Evolutionary conservation across 2,113 vertebrate genomes (phyloP).

Genomic region (Gracilinanus agilis): DNA sequence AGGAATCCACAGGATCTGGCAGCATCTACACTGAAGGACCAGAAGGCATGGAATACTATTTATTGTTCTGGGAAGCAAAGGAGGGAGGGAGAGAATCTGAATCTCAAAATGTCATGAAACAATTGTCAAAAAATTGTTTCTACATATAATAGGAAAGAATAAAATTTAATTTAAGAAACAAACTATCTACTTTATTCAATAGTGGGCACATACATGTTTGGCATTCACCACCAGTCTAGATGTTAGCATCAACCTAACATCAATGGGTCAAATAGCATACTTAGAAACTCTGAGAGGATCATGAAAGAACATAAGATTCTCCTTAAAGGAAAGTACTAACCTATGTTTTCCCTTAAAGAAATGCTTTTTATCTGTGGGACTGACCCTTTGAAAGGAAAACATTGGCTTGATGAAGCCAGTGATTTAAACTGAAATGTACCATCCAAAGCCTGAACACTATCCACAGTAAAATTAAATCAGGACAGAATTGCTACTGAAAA

Average conservation of each 20-base stretch:
- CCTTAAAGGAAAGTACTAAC: background rate
- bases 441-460: constrained; percentile 66
- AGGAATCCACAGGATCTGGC: too few species aligned
- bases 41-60: too few species aligned
- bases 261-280: background rate
- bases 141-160: too few species aligned
- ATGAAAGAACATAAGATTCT: background rate
- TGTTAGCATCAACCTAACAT: background rate
- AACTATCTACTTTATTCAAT: background rate
- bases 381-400: constrained; percentile 38
- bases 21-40: too few species aligned
- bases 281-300: background rate
- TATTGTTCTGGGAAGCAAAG: too few species aligned
- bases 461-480: constrained; percentile 59
- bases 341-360: constrained; percentile 49
- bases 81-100: too few species aligned
- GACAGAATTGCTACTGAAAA: constrained; percentile 71
- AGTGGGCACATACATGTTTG: background rate
- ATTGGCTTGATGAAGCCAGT: constrained; percentile 63
- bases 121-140: too few species aligned
- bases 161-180: too few species aligned
- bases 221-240: background rate
- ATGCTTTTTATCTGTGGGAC: background rate
- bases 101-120: too few species aligned
- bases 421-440: constrained; percentile 74